Evolutionary conservation across 37 sponge, comb jelly and placozoan species (phyloP).

Genomic region (Petrosia ficiformis): DNA sequence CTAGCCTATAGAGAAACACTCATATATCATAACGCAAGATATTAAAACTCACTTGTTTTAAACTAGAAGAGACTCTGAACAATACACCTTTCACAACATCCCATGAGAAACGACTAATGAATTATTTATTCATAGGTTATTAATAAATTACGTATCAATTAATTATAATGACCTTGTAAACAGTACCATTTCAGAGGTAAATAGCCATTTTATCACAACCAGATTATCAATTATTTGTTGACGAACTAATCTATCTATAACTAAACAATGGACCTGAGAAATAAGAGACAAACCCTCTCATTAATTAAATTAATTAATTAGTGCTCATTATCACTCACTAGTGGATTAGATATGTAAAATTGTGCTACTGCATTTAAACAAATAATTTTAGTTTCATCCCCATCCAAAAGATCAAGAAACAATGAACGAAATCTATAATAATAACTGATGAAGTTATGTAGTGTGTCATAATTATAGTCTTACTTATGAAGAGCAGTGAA

Average conservation of each 20-base stretch:
- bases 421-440: constrained; percentile 60
- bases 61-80: background rate
- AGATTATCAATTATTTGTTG: constrained; percentile 64
- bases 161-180: too few species aligned
- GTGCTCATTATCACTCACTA: too few species aligned
- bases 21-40: background rate
- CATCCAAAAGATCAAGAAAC: constrained; percentile 47
- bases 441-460: background rate
- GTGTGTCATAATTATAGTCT: background rate
- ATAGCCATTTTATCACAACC: constrained; percentile 52
- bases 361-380: constrained; percentile 64
- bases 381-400: constrained; percentile 37
- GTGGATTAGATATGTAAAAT: constrained; percentile 54
- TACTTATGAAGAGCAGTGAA: constrained; percentile 78
- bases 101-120: background rate
- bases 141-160: too few species aligned
- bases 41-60: background rate
- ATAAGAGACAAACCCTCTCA: background rate
- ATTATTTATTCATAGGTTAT: background rate
- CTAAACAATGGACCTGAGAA: constrained; percentile 54
- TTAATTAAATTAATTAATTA: background rate
- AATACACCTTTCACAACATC: background rate
- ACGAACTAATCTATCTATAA: constrained; percentile 70
- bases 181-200: too few species aligned
- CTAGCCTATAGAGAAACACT: constrained; percentile 1